Evolutionary conservation across 53 echinoderm and acorn worm species (phyloP).

Genomic region (Astropecten irregularis): DNA sequence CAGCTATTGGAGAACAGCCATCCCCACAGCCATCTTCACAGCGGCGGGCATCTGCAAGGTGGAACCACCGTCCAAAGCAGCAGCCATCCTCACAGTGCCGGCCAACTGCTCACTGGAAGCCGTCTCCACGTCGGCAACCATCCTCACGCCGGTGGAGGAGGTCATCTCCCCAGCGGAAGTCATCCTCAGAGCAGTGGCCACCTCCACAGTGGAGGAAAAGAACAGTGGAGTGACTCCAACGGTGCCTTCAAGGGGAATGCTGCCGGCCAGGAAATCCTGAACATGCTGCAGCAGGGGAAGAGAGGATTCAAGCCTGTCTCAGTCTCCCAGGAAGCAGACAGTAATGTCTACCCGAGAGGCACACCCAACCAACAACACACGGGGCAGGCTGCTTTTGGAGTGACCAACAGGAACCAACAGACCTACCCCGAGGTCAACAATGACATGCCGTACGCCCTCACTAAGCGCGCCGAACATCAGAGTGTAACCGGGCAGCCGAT

Average conservation of each 20-base stretch:
- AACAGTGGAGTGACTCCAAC: slow-evolving; percentile 34
- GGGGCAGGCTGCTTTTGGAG: slow-evolving; percentile 1
- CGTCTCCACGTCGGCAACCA: no score
- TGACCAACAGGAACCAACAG: neutral
- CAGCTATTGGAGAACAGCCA: slow-evolving; percentile 40
- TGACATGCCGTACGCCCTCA: slow-evolving; percentile 11
- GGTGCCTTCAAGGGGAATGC: slow-evolving; percentile 44
- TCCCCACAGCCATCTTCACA: neutral
- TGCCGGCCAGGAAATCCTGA: slow-evolving; percentile 41
- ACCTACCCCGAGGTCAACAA: slow-evolving; percentile 10
- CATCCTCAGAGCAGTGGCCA: no score
- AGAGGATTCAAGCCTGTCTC: slow-evolving; percentile 3
- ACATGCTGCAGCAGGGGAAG: slow-evolving; percentile 46
- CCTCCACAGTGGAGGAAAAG: no score
- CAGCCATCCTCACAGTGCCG: neutral
- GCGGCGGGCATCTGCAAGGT: no score
- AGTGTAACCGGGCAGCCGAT: slow-evolving; percentile 36
- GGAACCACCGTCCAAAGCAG: no score
- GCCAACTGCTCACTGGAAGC: no score
- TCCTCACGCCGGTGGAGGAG: no score
- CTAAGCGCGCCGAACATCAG: slow-evolving; percentile 34
- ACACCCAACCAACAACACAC: slow-evolving; percentile 2
- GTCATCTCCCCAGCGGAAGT: no score
- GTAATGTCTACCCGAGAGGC: neutral
- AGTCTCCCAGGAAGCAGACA: slow-evolving; percentile 13